Conservation (phyloP, 92 coral and sea anemone genomes). For the Zoanthus sansibaricus region DNA sequence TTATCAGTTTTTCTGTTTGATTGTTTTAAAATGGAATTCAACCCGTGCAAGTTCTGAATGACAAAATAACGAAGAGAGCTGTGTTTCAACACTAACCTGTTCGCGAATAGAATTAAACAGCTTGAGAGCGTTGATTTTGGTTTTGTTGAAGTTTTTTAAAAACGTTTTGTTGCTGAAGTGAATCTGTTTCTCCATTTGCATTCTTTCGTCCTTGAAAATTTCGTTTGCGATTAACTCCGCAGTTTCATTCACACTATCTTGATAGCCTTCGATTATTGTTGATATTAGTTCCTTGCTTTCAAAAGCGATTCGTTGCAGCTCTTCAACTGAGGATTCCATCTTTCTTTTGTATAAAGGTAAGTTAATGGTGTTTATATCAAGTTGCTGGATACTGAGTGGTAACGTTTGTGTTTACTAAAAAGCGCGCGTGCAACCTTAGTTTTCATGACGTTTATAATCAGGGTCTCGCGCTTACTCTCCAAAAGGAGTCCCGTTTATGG, state of each 20-base stretch:
- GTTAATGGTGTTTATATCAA: not conserved
- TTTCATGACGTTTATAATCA: constrained; percentile 11
- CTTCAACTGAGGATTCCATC: not conserved
- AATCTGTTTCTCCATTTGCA: constrained; percentile 12
- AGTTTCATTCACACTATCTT: constrained; percentile 1
- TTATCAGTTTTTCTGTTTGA: no score
- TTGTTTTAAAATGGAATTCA: no score
- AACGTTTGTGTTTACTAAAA: not conserved
- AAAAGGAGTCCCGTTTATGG: not conserved
- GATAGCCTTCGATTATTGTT: constrained; percentile 2
- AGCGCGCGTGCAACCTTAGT: not conserved
- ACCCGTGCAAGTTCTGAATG: no score
- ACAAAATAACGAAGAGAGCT: no score
- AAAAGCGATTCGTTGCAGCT: constrained; percentile 21
- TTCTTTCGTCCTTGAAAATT: constrained; percentile 18
- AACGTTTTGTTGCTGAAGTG: constrained; percentile 5
- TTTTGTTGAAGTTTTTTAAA: constrained; percentile 23
- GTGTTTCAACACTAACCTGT: constrained; percentile 10
- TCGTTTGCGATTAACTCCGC: constrained; percentile 42
- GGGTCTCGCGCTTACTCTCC: not conserved
- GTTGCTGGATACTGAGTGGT: no score
- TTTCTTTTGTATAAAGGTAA: not conserved
- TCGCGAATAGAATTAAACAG: constrained; percentile 39
- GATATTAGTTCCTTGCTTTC: constrained; percentile 38
- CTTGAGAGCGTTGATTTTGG: constrained; percentile 25